Conservation (phyloP, 2,113 vertebrate species). For the Poeciliopsis turrubarensis region DNA sequence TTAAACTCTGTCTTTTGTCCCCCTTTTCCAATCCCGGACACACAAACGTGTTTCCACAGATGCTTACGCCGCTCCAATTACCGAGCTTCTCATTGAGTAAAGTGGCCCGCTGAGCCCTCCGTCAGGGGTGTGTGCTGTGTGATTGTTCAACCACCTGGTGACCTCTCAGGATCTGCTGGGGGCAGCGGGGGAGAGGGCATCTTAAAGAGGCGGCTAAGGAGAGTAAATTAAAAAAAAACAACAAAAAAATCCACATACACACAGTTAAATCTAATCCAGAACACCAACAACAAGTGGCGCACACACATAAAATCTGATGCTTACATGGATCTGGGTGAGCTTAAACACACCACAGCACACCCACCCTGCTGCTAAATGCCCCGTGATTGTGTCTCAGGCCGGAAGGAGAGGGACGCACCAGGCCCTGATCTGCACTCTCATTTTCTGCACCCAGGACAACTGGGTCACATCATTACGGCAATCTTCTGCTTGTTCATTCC, state of each 20-base stretch:
- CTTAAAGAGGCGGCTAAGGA: conserved; percentile 47
- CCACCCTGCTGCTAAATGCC: conserved; percentile 44
- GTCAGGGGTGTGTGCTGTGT: conserved; percentile 50
- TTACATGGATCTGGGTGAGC: conserved; percentile 63
- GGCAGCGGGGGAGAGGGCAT: conserved; percentile 19
- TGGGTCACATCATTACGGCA: conserved; percentile 78
- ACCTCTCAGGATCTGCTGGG: conserved; percentile 34
- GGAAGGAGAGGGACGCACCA: conserved; percentile 13
- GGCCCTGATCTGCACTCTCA: conserved; percentile 71
- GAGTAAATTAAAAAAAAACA: conserved; percentile 78
- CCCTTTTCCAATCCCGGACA: conserved; percentile 39
- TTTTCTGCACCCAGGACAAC: conserved; percentile 75
- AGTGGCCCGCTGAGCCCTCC: conserved; percentile 68
- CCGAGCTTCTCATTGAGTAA: conserved; percentile 58
- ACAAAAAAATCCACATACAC: neutral
- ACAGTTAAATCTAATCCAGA: conserved; percentile 71
- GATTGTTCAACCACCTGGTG: conserved; percentile 64
- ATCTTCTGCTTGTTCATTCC: conserved; percentile 79
- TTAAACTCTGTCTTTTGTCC: conserved; percentile 75
- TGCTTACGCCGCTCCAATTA: conserved; percentile 8
- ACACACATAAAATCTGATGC: conserved; percentile 67
- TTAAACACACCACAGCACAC: conserved; percentile 44
- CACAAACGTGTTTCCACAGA: conserved; percentile 41
- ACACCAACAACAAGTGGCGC: conserved; percentile 70
- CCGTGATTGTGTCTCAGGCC: conserved; percentile 53